These are phyloP conservation scores for Lerema accius DNA, from an alignment of 1,140 invertebrate species.

Conservation along the genomic window DNA sequence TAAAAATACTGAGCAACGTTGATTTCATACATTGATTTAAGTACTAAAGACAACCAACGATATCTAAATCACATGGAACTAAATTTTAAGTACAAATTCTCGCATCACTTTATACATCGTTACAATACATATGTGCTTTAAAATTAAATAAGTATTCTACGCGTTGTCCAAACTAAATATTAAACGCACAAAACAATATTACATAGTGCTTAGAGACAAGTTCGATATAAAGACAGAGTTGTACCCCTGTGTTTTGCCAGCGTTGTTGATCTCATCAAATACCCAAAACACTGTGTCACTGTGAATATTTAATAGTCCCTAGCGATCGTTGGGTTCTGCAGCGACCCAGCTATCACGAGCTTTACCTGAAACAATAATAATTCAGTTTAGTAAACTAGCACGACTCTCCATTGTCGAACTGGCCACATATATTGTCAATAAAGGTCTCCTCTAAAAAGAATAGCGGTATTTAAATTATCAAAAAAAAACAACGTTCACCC, in stretches of 20 bases:
- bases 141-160: slow-evolving; percentile 55
- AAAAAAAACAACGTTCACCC: slow-evolving; percentile 66
- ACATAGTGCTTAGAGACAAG: slow-evolving; percentile 23
- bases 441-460: slow-evolving; percentile 66
- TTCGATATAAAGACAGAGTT: slow-evolving; percentile 28
- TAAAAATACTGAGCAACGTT: slow-evolving; percentile 81
- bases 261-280: slow-evolving; percentile 43
- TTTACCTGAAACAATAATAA: slow-evolving; percentile 74
- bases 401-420: slow-evolving; percentile 39
- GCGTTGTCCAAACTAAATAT: slow-evolving; percentile 29
- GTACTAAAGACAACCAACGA: slow-evolving; percentile 58
- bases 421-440: slow-evolving; percentile 52
- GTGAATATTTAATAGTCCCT: slow-evolving; percentile 57
- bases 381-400: slow-evolving; percentile 18
- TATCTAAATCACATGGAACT: slow-evolving; percentile 56
- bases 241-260: slow-evolving; percentile 41
- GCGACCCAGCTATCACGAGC: slow-evolving; percentile 64
- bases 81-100: slow-evolving; percentile 65
- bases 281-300: slow-evolving; percentile 71
- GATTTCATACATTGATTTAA: slow-evolving; percentile 71
- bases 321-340: slow-evolving; percentile 44
- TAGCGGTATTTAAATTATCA: slow-evolving; percentile 77
- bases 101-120: slow-evolving; percentile 57
- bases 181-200: slow-evolving; percentile 28
- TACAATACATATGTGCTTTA: slow-evolving; percentile 55